phyloP scores from a whole-genome alignment of 2,113 vertebrate genomes.

The Chelonoidis abingdonii region DNA sequence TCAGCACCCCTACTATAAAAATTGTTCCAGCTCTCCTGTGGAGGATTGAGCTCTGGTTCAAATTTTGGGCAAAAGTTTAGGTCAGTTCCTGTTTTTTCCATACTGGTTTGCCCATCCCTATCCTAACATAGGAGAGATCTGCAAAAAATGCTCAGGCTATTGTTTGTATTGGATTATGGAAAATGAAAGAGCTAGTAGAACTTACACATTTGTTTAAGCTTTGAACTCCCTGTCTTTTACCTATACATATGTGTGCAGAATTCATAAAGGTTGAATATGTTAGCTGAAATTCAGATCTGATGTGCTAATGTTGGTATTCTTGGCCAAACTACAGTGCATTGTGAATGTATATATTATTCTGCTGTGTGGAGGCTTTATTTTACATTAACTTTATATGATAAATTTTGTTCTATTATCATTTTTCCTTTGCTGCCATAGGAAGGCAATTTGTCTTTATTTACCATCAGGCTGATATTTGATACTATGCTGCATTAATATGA shows the following conservation, averaged over 20 bases:
- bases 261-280: background rate
- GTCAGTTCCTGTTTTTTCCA: background rate
- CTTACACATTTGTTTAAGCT: background rate
- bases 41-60: background rate
- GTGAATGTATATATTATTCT: background rate
- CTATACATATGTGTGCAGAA: background rate
- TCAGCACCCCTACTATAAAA: too few relatives aligned
- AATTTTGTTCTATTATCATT: background rate
- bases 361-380: background rate
- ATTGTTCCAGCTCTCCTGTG: too few relatives aligned
- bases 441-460: constrained; percentile 10
- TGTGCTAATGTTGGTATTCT: background rate
- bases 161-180: background rate
- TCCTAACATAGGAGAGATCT: background rate
- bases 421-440: background rate
- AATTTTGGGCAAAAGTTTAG: background rate
- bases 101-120: background rate
- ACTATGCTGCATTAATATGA: background rate
- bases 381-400: background rate
- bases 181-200: background rate
- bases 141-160: background rate
- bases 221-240: background rate
- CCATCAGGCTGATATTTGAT: background rate
- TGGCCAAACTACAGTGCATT: background rate
- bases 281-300: background rate